Percentiles rank a stretch among this genome's conserved stretches.
Evolutionary conservation across 2,113 vertebrate genomes (phyloP).

Genomic region (Clarias gariepinus): DNA sequence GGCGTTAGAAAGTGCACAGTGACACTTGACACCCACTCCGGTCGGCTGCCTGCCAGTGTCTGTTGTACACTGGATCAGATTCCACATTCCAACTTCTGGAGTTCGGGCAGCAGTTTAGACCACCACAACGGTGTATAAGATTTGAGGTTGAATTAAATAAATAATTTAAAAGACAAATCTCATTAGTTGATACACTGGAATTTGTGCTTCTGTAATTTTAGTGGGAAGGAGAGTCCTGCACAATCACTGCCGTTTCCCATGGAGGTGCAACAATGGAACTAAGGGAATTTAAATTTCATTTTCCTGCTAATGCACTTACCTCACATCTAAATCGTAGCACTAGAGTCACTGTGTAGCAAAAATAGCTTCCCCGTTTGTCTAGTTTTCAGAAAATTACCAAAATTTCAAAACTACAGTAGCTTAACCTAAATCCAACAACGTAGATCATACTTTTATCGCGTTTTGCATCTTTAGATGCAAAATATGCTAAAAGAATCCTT

Average conservation of each 20-base stretch:
- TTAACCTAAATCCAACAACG: not conserved
- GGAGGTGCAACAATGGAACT: not conserved
- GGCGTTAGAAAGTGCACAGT: not conserved
- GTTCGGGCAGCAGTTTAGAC: not conserved
- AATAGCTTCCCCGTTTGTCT: not conserved
- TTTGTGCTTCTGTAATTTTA: not conserved
- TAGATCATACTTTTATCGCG: not conserved
- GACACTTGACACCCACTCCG: constrained; percentile 16
- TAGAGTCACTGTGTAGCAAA: not conserved
- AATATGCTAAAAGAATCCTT: not conserved
- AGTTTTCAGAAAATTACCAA: not conserved
- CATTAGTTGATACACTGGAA: not conserved
- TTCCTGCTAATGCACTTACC: not conserved
- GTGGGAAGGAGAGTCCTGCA: no score
- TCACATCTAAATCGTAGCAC: not conserved
- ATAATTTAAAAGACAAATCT: not conserved
- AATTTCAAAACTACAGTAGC: not conserved
- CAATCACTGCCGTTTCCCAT: not conserved
- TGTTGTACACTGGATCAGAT: constrained; percentile 11
- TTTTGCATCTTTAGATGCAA: not conserved
- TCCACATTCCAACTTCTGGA: constrained; percentile 15
- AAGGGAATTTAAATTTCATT: not conserved
- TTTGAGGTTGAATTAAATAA: not conserved
- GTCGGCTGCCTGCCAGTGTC: constrained; percentile 12
- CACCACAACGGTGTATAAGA: no score